These are phyloP conservation scores for Rana temporaria DNA, from an alignment of 2,113 vertebrate species.

Conservation along the genomic window DNA sequence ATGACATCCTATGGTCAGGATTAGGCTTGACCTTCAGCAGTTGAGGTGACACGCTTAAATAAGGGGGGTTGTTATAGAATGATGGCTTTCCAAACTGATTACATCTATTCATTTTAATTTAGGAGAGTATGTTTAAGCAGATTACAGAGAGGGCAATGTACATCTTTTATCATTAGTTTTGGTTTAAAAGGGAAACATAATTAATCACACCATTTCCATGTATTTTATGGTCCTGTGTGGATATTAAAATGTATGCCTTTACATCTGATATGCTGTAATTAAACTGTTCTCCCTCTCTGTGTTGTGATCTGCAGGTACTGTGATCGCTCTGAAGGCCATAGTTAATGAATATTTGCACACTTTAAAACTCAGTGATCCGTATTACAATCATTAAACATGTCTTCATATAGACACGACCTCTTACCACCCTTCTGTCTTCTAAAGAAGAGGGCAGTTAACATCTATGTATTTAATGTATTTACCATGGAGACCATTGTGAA, in stretches of 20 bases:
- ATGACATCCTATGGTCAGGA: neutral
- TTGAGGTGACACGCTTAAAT: neutral
- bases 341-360: neutral
- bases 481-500: neutral
- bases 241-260: neutral
- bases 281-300: neutral
- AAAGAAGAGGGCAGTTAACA: neutral
- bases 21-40: neutral
- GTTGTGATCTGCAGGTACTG: neutral
- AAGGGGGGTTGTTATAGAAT: neutral
- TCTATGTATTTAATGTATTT: neutral
- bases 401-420: neutral
- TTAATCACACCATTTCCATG: neutral
- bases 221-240: neutral
- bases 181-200: neutral
- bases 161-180: neutral
- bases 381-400: neutral
- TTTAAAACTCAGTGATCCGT: neutral
- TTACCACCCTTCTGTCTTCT: neutral
- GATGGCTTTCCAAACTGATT: neutral
- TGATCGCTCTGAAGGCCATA: neutral
- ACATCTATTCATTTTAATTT: conserved; percentile 29
- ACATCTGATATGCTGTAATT: neutral
- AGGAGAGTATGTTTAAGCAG: conserved; percentile 38
- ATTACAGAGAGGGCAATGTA: neutral